Percentiles rank a stretch among this genome's conserved stretches.
Conservation (phyloP, 2,888 invertebrate genomes). For the Diaperis boleti region DNA sequence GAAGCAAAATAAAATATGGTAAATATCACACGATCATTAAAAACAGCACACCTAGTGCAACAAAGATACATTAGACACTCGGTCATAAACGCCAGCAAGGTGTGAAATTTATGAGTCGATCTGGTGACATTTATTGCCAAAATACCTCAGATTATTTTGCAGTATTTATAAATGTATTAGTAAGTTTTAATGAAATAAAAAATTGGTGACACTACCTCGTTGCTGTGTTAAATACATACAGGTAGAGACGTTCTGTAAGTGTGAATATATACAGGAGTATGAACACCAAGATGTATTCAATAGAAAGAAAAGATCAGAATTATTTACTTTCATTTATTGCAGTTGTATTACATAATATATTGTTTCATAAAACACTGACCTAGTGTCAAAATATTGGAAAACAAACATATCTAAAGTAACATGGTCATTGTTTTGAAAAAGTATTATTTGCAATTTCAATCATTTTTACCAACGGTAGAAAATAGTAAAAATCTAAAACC, state of each 20-base stretch:
- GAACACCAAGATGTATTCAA: too few relatives aligned
- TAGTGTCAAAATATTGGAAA: background rate
- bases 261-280: too few relatives aligned
- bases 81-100: background rate
- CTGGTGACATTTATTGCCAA: conserved; percentile 4
- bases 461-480: too few relatives aligned
- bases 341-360: too few relatives aligned
- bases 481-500: too few relatives aligned
- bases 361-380: too few relatives aligned
- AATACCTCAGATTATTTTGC: background rate
- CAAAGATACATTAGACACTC: background rate
- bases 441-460: too few relatives aligned
- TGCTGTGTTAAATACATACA: too few relatives aligned
- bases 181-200: background rate
- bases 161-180: background rate
- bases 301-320: too few relatives aligned
- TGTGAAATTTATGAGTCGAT: conserved; percentile 1
- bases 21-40: conserved; percentile 1
- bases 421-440: background rate
- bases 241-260: too few relatives aligned
- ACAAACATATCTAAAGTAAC: background rate
- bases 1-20: background rate
- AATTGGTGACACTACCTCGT: background rate
- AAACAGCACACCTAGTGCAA: background rate
- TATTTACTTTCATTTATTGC: too few relatives aligned